Percentiles rank a stretch among this genome's conserved stretches.
Evolutionary conservation across 2,113 vertebrate genomes (phyloP).

Genomic region (Epinephelus moara): DNA sequence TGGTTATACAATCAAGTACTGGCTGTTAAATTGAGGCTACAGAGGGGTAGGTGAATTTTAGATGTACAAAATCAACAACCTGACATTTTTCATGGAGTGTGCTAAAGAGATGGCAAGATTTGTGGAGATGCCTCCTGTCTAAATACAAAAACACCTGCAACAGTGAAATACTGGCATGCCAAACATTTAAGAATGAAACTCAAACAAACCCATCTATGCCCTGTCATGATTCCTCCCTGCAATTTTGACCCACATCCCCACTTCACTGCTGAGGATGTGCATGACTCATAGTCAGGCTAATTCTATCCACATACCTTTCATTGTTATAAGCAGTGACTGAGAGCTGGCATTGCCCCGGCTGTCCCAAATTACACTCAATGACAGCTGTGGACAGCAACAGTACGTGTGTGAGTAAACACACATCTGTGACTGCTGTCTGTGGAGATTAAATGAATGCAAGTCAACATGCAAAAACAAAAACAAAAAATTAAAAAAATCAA

Average conservation of each 20-base stretch:
- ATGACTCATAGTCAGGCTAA: conserved; percentile 44
- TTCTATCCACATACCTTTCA: conserved; percentile 45
- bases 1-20: conserved; percentile 61
- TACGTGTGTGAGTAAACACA: conserved; percentile 16
- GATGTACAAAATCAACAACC: conserved; percentile 19
- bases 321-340: conserved; percentile 28
- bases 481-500: not conserved
- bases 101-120: not conserved
- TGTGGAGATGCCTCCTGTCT: not conserved
- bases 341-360: conserved; percentile 19
- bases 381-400: conserved; percentile 17
- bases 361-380: conserved; percentile 32
- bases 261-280: conserved; percentile 8
- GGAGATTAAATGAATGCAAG: conserved; percentile 6
- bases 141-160: not conserved
- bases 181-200: conserved; percentile 18
- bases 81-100: conserved; percentile 8
- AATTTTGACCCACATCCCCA: conserved; percentile 28
- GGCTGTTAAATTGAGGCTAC: conserved; percentile 7
- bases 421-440: conserved; percentile 16
- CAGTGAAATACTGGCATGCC: not conserved
- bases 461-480: not conserved
- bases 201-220: conserved; percentile 1
- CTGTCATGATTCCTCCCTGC: conserved; percentile 1
- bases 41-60: conserved; percentile 25